A percentile compares a stretch with the other conserved stretches of the same genome.
phyloP scores from a whole-genome alignment of 2,113 vertebrate species.

The Lepisosteus osseus region DNA sequence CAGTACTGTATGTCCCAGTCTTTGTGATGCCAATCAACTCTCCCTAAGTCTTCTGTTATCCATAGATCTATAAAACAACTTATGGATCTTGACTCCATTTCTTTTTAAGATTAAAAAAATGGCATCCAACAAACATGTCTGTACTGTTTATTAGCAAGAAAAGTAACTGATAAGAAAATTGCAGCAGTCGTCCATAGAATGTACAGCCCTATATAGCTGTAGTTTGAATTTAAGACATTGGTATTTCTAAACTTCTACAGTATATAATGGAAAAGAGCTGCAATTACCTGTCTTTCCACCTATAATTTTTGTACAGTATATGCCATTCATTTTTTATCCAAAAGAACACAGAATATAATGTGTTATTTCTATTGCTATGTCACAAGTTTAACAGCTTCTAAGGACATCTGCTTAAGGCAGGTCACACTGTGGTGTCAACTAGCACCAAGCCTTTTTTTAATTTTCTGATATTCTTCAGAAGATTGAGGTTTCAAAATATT shows the following conservation, averaged over 20 bases:
- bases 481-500: background rate
- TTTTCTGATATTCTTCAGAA: background rate
- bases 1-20: too few relatives aligned
- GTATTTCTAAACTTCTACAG: conserved; percentile 11
- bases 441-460: background rate
- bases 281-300: conserved; percentile 21
- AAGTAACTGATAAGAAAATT: conserved; percentile 28
- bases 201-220: conserved; percentile 25
- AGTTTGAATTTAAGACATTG: conserved; percentile 33
- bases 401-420: background rate
- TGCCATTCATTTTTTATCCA: conserved; percentile 6
- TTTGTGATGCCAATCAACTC: too few relatives aligned
- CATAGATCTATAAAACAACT: too few relatives aligned
- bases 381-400: background rate
- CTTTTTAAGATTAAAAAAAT: conserved; percentile 7
- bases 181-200: conserved; percentile 42
- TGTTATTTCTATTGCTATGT: background rate
- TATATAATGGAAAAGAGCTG: conserved; percentile 31
- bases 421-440: background rate
- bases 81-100: too few relatives aligned
- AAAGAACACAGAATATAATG: conserved; percentile 21
- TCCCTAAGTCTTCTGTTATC: too few relatives aligned
- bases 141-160: conserved; percentile 26
- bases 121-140: conserved; percentile 29
- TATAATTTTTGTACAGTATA: conserved; percentile 20